phyloP scores from a whole-genome alignment of 2,113 vertebrate species.

The Nettapus auritus region DNA sequence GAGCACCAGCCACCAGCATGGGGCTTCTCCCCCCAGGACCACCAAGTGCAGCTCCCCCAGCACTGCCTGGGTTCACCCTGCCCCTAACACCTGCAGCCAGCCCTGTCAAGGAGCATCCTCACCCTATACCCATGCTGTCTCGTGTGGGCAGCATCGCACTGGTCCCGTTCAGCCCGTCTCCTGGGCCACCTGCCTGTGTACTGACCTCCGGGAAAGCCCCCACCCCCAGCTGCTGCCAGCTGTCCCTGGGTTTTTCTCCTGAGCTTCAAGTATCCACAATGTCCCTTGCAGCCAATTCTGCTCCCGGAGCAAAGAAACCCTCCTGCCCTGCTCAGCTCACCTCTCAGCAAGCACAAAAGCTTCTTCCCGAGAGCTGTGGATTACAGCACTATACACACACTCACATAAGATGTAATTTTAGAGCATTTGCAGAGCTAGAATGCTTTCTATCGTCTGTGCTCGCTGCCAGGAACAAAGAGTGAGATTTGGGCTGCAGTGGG shows the following conservation, averaged over 20 bases:
- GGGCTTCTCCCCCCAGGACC: background rate
- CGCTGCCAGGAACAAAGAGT: background rate
- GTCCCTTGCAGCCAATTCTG: background rate
- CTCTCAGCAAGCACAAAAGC: background rate
- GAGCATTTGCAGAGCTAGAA: background rate
- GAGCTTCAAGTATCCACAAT: background rate
- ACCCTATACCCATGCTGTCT: background rate
- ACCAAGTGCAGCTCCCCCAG: background rate
- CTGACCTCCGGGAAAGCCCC: background rate
- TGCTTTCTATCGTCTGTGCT: background rate
- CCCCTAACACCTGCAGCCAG: too few species aligned
- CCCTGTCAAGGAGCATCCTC: background rate
- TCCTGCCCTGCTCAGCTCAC: background rate
- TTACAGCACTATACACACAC: background rate
- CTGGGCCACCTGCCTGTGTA: background rate
- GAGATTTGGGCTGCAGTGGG: background rate
- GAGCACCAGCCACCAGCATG: background rate
- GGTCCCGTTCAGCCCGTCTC: background rate
- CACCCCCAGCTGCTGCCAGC: background rate
- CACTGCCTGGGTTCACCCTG: too few species aligned
- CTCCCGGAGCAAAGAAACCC: background rate
- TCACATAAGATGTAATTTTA: background rate
- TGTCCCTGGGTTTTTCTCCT: background rate
- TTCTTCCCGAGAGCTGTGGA: background rate
- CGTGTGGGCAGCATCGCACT: background rate